A percentile compares a stretch with the other conserved stretches of the same genome.
Conservation (phyloP, 2,797 vertebrate genomes). For the Squalus acanthias region DNA sequence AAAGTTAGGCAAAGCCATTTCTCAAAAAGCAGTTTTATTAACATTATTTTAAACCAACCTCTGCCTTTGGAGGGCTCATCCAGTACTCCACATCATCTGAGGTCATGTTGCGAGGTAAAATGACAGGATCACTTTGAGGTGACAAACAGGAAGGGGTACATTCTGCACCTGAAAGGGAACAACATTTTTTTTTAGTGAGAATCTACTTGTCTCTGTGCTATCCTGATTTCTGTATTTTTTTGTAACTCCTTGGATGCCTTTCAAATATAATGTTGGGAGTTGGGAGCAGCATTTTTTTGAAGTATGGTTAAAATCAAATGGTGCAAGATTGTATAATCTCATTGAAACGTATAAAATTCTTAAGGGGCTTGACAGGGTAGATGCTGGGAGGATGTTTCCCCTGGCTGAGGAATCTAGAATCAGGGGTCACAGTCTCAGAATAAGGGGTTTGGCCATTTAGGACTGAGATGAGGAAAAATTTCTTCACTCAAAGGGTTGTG, state of each 20-base stretch:
- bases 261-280: background rate
- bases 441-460: too few relatives aligned
- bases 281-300: background rate
- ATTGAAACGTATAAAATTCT: too few relatives aligned
- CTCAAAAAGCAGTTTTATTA: background rate
- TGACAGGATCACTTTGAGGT: constrained; percentile 81
- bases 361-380: too few relatives aligned
- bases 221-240: background rate
- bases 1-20: background rate
- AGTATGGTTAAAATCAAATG: background rate
- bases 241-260: background rate
- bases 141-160: constrained; percentile 82
- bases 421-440: too few relatives aligned
- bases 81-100: constrained; percentile 78
- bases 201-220: background rate
- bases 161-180: constrained; percentile 68
- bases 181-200: background rate
- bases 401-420: too few relatives aligned
- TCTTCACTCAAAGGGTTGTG: too few relatives aligned
- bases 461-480: too few relatives aligned
- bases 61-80: constrained; percentile 86
- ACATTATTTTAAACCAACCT: constrained; percentile 65
- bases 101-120: constrained; percentile 78
- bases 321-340: background rate
- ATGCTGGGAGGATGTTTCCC: too few relatives aligned